phyloP scores from a whole-genome alignment of 2,888 invertebrate species.

The Galeopsomyia nigrocyanea region DNA sequence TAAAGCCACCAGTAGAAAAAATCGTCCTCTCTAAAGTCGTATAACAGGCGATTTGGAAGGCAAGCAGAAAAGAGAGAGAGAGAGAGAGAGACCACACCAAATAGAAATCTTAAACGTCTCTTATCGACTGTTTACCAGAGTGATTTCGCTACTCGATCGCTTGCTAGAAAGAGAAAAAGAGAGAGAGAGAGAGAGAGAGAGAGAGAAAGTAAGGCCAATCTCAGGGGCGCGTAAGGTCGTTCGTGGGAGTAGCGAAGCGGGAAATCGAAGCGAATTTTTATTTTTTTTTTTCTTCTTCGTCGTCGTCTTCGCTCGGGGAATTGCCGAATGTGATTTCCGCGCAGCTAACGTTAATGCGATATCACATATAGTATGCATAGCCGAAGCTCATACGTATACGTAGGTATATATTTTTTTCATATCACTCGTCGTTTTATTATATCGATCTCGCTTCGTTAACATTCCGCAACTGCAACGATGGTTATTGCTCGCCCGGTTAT shows the following conservation, averaged over 20 bases:
- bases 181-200: neutral
- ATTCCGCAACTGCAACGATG: no score
- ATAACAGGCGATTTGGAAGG: no score
- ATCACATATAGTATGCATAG: conserved; percentile 10
- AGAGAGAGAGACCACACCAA: no score
- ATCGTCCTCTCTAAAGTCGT: no score
- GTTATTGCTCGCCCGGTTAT: no score
- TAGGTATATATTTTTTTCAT: conserved; percentile 4
- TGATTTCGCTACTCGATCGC: conserved; percentile 14
- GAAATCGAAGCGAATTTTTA: conserved; percentile 30
- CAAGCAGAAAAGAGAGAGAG: neutral
- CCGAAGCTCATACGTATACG: conserved; percentile 10
- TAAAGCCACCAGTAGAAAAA: no score
- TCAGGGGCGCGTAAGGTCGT: conserved; percentile 28
- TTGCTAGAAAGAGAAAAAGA: no score
- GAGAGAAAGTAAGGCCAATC: conserved; percentile 23
- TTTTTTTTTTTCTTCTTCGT: neutral
- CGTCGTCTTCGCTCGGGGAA: conserved; percentile 19
- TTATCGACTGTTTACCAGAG: conserved; percentile 26
- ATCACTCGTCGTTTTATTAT: neutral
- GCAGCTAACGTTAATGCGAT: neutral
- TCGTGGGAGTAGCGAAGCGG: conserved; percentile 37
- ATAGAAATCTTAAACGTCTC: conserved; percentile 28
- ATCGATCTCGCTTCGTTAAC: no score
- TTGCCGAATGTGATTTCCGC: conserved; percentile 33